phyloP scores from a whole-genome alignment of 1,140 invertebrate genomes.

The Adoxophyes honmai region DNA sequence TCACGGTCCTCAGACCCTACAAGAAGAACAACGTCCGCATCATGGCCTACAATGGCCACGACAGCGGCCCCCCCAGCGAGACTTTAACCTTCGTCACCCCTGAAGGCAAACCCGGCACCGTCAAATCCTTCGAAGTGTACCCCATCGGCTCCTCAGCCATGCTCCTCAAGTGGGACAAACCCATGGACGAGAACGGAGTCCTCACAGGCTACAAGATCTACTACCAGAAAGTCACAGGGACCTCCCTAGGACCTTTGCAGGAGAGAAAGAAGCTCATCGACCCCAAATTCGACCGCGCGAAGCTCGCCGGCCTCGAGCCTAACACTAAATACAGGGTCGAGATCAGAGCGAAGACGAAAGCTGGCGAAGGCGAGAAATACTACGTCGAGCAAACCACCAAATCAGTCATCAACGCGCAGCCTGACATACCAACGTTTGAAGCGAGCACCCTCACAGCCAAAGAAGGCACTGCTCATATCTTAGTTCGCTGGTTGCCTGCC shows the following conservation, averaged over 20 bases:
- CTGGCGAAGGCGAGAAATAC: constrained; percentile 90
- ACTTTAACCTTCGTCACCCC: constrained; percentile 91
- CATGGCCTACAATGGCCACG: constrained; percentile 92
- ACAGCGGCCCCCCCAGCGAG: constrained; percentile 93
- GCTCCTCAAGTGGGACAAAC: constrained; percentile 93
- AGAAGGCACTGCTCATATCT: constrained; percentile 86
- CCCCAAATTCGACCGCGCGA: constrained; percentile 86
- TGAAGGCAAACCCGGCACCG: constrained; percentile 95
- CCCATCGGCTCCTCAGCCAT: constrained; percentile 93
- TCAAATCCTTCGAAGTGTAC: constrained; percentile 87
- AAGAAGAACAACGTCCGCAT: constrained; percentile 94
- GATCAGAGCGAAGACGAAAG: constrained; percentile 88
- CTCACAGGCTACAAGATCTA: constrained; percentile 95
- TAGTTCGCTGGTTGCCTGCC: constrained; percentile 89
- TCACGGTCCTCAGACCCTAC: constrained; percentile 92
- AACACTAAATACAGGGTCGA: constrained; percentile 94
- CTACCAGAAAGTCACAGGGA: constrained; percentile 89
- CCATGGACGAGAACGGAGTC: constrained; percentile 94
- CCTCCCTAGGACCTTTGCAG: constrained; percentile 81
- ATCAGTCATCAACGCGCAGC: constrained; percentile 77
- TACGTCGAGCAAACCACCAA: constrained; percentile 89
- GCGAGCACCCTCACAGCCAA: constrained; percentile 83
- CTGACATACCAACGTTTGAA: constrained; percentile 87
- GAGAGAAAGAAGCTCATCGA: constrained; percentile 89
- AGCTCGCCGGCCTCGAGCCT: constrained; percentile 89